These are phyloP conservation scores for Pseudopleuronectes americanus DNA, from an alignment of 2,797 vertebrate species.

Conservation along the genomic window DNA sequence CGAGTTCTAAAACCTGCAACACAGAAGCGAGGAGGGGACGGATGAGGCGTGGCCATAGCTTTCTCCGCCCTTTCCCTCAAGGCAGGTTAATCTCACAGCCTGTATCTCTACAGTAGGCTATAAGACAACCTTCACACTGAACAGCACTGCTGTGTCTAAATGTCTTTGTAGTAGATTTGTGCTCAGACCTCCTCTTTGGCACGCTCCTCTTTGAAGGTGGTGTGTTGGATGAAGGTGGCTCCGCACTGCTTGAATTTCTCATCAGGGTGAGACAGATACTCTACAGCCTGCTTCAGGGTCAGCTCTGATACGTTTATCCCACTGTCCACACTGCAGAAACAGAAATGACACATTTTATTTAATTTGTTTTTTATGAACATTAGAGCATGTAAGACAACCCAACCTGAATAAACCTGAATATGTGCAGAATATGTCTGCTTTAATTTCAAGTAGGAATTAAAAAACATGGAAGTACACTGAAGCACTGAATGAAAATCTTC, in stretches of 20 bases:
- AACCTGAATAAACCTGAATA: no score
- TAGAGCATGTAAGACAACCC: no score
- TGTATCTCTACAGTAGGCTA: not conserved
- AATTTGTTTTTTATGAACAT: no score
- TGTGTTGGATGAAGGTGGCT: conserved; percentile 91
- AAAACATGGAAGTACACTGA: no score
- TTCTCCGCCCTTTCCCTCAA: conserved; percentile 25
- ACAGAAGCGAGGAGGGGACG: not conserved
- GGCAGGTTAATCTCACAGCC: conserved; percentile 14
- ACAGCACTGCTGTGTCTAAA: no score
- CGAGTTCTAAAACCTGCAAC: conserved; percentile 83
- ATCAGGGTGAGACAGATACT: conserved; percentile 81
- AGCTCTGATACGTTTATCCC: conserved; percentile 73
- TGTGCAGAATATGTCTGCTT: no score
- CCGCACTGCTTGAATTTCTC: conserved; percentile 86
- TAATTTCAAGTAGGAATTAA: no score
- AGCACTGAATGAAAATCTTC: no score
- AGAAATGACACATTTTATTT: not conserved
- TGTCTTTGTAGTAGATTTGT: not conserved
- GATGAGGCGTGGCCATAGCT: not conserved
- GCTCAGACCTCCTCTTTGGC: conserved; percentile 87
- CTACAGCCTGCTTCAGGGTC: conserved; percentile 88
- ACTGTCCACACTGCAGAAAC: conserved; percentile 68
- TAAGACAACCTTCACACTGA: not conserved
- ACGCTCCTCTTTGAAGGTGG: conserved; percentile 88